These are phyloP conservation scores for Eulithis prunata DNA, from an alignment of 2,888 invertebrate genomes.

Conservation along the genomic window DNA sequence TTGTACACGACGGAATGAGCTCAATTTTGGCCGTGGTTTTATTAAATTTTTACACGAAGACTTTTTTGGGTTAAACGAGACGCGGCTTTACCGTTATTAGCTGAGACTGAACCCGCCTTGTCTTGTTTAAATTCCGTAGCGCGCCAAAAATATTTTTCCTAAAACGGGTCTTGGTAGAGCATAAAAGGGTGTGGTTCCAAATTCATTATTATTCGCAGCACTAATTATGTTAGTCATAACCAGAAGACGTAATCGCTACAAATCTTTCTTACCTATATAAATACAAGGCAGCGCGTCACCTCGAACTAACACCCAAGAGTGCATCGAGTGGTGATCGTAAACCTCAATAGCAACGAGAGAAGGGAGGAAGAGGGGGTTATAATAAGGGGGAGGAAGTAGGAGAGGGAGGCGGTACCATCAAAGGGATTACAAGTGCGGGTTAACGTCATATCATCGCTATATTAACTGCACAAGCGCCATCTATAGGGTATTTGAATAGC, in stretches of 20 bases:
- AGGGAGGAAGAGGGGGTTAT: constrained; percentile 3
- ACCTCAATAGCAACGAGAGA: constrained; percentile 3
- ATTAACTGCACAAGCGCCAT: constrained; percentile 27
- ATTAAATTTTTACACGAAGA: constrained; percentile 13
- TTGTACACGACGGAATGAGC: constrained; percentile 13
- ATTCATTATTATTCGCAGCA: no score
- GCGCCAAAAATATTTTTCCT: neutral
- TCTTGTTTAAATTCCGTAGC: constrained; percentile 13
- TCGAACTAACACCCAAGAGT: constrained; percentile 8
- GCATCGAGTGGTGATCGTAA: constrained; percentile 37
- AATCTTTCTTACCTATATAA: neutral
- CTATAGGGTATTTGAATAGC: constrained; percentile 16
- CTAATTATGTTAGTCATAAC: no score
- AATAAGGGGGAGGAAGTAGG: constrained; percentile 6
- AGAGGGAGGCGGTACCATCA: constrained; percentile 27
- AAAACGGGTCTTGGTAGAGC: neutral
- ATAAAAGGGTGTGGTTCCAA: no score
- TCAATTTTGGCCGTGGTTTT: constrained; percentile 19
- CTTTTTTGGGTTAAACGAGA: constrained; percentile 19
- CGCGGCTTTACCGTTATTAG: constrained; percentile 13
- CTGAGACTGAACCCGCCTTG: constrained; percentile 3
- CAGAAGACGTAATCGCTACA: no score
- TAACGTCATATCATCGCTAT: constrained; percentile 32
- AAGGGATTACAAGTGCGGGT: constrained; percentile 34
- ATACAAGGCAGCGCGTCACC: constrained; percentile 4